Evolutionary conservation across 2,888 invertebrate species (phyloP).

Genomic region (Xanthorhoe designata): DNA sequence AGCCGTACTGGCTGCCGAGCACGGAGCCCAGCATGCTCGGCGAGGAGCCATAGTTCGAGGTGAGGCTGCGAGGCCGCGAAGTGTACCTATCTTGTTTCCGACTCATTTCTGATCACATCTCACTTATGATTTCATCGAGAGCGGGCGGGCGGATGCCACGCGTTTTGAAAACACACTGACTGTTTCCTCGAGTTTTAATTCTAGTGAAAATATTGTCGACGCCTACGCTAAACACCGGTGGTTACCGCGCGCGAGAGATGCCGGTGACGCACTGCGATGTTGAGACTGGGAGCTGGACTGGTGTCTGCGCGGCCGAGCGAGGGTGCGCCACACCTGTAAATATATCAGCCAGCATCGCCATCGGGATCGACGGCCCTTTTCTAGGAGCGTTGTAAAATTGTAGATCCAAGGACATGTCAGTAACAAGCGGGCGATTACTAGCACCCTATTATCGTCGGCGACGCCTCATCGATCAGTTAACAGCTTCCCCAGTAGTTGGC

Average conservation of each 20-base stretch:
- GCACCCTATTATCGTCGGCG: conserved; percentile 61
- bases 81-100: conserved; percentile 77
- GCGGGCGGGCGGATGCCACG: conserved; percentile 64
- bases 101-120: conserved; percentile 75
- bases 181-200: conserved; percentile 69
- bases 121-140: conserved; percentile 50
- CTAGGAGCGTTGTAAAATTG: conserved; percentile 32
- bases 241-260: conserved; percentile 63
- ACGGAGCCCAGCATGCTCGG: conserved; percentile 77
- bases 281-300: conserved; percentile 61
- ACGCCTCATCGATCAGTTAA: conserved; percentile 71
- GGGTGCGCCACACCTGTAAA: conserved; percentile 75
- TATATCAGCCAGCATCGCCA: conserved; percentile 55
- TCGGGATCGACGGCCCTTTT: conserved; percentile 45
- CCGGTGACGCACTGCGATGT: conserved; percentile 63
- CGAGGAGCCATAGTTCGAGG: conserved; percentile 75
- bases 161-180: conserved; percentile 75
- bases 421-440: conserved; percentile 62
- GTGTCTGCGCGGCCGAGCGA: conserved; percentile 69
- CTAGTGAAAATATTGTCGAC: conserved; percentile 74
- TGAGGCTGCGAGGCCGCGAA: conserved; percentile 75
- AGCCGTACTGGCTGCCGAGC: conserved; percentile 71
- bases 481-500: conserved; percentile 68
- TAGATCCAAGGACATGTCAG: conserved; percentile 51
- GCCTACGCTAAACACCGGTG: conserved; percentile 64